These are phyloP conservation scores for Paradoxurus hermaphroditus DNA, from an alignment of 2,113 vertebrate species.

Conservation along the genomic window DNA sequence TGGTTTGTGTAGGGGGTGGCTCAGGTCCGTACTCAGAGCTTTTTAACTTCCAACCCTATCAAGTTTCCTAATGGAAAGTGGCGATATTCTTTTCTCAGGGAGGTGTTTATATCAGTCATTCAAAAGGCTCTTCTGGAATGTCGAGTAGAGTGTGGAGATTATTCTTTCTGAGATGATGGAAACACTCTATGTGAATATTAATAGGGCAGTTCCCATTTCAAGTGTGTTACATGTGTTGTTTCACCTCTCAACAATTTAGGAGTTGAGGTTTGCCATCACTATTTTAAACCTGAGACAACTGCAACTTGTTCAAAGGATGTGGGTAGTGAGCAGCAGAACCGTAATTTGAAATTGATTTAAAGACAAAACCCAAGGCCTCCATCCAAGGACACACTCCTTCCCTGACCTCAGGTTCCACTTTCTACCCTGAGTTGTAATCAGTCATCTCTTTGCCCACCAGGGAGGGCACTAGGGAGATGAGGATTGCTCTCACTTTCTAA, in stretches of 20 bases:
- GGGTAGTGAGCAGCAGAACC: background rate
- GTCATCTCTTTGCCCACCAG: background rate
- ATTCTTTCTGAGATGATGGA: background rate
- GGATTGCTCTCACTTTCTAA: background rate
- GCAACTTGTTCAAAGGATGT: background rate
- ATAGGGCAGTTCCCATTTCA: background rate
- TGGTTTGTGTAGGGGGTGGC: background rate
- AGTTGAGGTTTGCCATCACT: background rate
- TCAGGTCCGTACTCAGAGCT: background rate
- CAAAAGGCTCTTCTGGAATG: background rate
- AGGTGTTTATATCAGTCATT: background rate
- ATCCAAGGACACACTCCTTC: background rate
- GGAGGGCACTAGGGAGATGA: background rate
- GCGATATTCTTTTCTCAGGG: background rate
- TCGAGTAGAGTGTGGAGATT: background rate
- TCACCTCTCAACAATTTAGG: background rate
- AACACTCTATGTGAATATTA: background rate
- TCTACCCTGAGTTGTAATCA: background rate
- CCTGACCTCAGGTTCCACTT: background rate
- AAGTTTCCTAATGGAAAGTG: background rate
- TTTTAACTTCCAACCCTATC: background rate
- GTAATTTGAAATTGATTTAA: background rate
- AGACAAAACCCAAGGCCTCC: background rate
- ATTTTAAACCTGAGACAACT: background rate
- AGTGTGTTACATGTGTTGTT: background rate